phyloP scores from a whole-genome alignment of 1,140 invertebrate genomes.

The Eumaeus atala region DNA sequence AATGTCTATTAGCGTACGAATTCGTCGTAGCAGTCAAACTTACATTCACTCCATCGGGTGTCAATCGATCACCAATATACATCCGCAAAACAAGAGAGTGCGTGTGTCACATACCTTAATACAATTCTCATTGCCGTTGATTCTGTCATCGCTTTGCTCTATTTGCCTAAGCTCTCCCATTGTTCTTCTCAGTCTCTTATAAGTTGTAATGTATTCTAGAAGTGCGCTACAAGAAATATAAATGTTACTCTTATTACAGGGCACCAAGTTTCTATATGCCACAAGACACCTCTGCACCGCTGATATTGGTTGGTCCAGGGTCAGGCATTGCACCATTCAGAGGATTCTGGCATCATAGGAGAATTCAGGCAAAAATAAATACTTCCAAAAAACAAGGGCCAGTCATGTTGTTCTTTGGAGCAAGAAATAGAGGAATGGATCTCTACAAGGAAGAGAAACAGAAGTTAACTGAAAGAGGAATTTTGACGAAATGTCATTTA shows the following conservation, averaged over 20 bases:
- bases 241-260: conserved; percentile 72
- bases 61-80: too few relatives aligned
- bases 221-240: too few relatives aligned
- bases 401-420: conserved; percentile 93
- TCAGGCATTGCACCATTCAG: conserved; percentile 95
- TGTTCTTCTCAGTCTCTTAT: too few relatives aligned
- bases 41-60: too few relatives aligned
- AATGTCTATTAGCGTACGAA: too few relatives aligned
- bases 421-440: conserved; percentile 86
- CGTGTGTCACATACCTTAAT: too few relatives aligned
- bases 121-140: too few relatives aligned
- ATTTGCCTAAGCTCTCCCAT: too few relatives aligned
- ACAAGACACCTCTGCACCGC: conserved; percentile 83
- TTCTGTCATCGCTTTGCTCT: too few relatives aligned
- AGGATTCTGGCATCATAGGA: conserved; percentile 92
- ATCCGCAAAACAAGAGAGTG: too few relatives aligned
- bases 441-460: conserved; percentile 90
- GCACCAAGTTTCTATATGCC: conserved; percentile 95
- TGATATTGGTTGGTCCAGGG: conserved; percentile 95
- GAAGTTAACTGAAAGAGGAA: conserved; percentile 80
- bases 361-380: conserved; percentile 37
- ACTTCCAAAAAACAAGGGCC: conserved; percentile 72
- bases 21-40: too few relatives aligned
- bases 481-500: conserved; percentile 85
- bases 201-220: too few relatives aligned